Base-by-base conservation (phyloP, 2,888 invertebrate species). In the Schrankia costaestrigalis region DNA sequence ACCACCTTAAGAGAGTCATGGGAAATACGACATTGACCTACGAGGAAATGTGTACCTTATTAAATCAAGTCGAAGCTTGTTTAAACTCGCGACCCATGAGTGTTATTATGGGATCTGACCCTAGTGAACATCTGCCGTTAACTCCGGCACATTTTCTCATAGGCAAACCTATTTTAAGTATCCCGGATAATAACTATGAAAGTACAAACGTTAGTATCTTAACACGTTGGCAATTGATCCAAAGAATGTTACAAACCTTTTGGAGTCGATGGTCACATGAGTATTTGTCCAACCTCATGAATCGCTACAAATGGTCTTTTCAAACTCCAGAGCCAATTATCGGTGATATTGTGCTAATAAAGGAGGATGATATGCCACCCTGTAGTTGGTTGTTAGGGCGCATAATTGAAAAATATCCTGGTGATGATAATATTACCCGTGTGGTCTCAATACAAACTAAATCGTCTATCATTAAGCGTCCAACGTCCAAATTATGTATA, bases 221-320 rank as follows among this genome's bases (percentile, higher is more conserved):
- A n/a, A n/a, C 25, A 4, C 25, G 25, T 25, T 25, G 25, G 25
- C 25, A 25, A 10, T 25, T 25, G 5, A n/a, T 25, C 1, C 25
- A 25, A 25, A 12, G 25, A n/a, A 14, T 25, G 5, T 11, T 23
- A 5, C 10, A 23, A 6, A 10, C 3, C 2, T n/a, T n/a, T n/a
- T n/a, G n/a, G n/a, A n/a, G n/a, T n/a, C n/a, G n/a, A n/a, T n/a
- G n/a, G n/a, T n/a, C n/a, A n/a, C n/a, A n/a, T n/a, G n/a, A n/a
- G n/a, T n/a, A n/a, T n/a, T n/a, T n/a, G n/a, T n/a, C n/a, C n/a
- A n/a, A n/a, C n/a, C n/a, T n/a, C n/a, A n/a, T n/a, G n/a, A n/a
- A n/a, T n/a, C n/a, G n/a, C n/a, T n/a, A n/a, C n/a, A n/a, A n/a
- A n/a, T n/a, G n/a, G n/a, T n/a, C n/a, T n/a, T n/a, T n/a, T n/a